These are phyloP conservation scores for Bungarus multicinctus DNA, from an alignment of 2,113 vertebrate species.

Conservation along the genomic window DNA sequence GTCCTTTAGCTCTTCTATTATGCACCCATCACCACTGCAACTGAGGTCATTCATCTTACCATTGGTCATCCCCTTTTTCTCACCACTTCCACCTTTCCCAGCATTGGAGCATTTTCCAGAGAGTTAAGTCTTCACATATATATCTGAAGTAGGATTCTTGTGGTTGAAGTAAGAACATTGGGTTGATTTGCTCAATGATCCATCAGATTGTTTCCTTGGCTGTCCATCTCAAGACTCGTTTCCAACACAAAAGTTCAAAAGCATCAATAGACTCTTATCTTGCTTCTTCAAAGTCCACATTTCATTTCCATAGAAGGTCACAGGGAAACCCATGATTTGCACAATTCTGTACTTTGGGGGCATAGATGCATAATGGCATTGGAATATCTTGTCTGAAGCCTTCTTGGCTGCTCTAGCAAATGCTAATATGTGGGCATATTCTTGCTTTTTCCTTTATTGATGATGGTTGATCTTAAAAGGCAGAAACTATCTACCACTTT, in stretches of 20 bases:
- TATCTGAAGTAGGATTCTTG: not conserved
- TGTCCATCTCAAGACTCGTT: not conserved
- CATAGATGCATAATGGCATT: not conserved
- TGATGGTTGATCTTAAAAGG: not conserved
- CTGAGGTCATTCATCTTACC: not conserved
- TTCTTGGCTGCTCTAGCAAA: not conserved
- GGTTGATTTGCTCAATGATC: not conserved
- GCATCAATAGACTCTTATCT: not conserved
- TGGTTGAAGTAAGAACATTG: not conserved
- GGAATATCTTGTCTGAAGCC: not conserved
- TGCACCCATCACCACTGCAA: not conserved
- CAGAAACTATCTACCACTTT: not conserved
- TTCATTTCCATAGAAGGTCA: not conserved
- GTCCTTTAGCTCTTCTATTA: not conserved
- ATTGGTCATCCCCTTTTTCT: not conserved
- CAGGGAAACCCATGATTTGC: not conserved
- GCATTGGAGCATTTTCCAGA: not conserved
- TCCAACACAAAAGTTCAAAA: not conserved
- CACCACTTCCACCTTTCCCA: not conserved
- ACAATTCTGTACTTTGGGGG: not conserved
- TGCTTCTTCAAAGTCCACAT: not conserved
- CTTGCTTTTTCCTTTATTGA: not conserved
- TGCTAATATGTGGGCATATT: not conserved
- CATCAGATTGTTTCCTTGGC: not conserved
- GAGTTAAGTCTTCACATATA: not conserved